Conservation (phyloP, 2,888 invertebrate genomes). For the Heterodera filipjevi region DNA sequence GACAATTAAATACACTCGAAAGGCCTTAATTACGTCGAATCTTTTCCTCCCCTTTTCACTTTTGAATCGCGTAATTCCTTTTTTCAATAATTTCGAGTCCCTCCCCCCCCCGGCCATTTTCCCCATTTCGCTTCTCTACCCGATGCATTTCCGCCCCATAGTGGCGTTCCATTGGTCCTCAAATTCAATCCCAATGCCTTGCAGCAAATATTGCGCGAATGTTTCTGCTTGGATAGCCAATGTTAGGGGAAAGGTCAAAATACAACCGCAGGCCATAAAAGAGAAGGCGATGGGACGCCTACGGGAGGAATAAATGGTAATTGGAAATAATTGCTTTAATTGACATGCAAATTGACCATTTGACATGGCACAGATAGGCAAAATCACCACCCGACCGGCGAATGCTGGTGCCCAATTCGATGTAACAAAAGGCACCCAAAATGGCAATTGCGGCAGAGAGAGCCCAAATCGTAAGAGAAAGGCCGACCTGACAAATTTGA, state of each 20-base stretch:
- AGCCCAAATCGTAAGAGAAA: conserved; percentile 80
- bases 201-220: conserved; percentile 61
- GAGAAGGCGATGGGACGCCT: conserved; percentile 55
- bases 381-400: conserved; percentile 66
- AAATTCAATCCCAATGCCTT: conserved; percentile 46
- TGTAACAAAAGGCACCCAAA: conserved; percentile 77
- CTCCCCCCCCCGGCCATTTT: too few relatives aligned
- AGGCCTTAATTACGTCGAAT: too few relatives aligned
- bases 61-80: too few relatives aligned
- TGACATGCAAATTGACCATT: conserved; percentile 46
- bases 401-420: conserved; percentile 86
- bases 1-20: too few relatives aligned
- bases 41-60: too few relatives aligned
- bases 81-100: too few relatives aligned
- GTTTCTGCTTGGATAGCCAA: conserved; percentile 61
- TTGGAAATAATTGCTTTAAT: background rate
- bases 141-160: conserved; percentile 50
- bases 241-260: conserved; percentile 61
- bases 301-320: conserved; percentile 40
- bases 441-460: conserved; percentile 80
- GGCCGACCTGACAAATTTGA: conserved; percentile 69
- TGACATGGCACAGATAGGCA: conserved; percentile 61
- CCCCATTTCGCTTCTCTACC: conserved; percentile 8
- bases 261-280: conserved; percentile 60
- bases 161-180: conserved; percentile 25